Evolutionary conservation across 2,797 vertebrate genomes (phyloP).

Genomic region (Nannoperca australis): DNA sequence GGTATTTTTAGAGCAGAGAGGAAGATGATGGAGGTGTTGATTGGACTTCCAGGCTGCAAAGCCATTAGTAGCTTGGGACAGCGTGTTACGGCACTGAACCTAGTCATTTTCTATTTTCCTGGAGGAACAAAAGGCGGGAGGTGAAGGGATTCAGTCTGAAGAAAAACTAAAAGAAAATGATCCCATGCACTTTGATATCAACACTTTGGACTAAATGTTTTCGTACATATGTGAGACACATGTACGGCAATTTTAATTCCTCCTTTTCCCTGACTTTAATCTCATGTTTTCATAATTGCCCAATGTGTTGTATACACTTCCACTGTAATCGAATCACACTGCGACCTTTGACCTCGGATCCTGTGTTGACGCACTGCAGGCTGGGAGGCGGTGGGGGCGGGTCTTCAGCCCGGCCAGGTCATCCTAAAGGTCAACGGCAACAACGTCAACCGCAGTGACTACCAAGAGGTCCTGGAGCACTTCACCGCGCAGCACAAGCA

Average conservation of each 20-base stretch:
- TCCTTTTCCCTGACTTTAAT: background rate
- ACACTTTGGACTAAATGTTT: background rate
- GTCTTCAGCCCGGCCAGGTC: slow-evolving; percentile 95
- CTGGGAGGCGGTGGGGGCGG: slow-evolving; percentile 89
- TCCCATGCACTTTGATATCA: background rate
- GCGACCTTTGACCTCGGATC: slow-evolving; percentile 38
- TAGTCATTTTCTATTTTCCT: slow-evolving; percentile 49
- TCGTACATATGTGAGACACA: background rate
- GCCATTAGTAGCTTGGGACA: slow-evolving; percentile 49
- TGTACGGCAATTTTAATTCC: background rate
- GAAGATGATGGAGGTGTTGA: slow-evolving; percentile 74
- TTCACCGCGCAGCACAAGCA: slow-evolving; percentile 89
- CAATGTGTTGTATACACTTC: slow-evolving; percentile 13
- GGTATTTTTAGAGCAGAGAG: slow-evolving; percentile 71
- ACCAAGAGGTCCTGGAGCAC: slow-evolving; percentile 92
- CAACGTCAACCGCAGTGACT: slow-evolving; percentile 86
- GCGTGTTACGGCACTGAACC: slow-evolving; percentile 32
- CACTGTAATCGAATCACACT: slow-evolving; percentile 15
- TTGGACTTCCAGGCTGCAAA: slow-evolving; percentile 68
- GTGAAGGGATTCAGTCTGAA: slow-evolving; percentile 15
- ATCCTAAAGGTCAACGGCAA: slow-evolving; percentile 94
- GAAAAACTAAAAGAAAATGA: background rate
- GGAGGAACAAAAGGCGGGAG: slow-evolving; percentile 15
- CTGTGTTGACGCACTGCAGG: slow-evolving; percentile 81
- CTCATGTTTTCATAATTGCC: slow-evolving; percentile 14